phyloP scores from a whole-genome alignment of 2,113 vertebrate species.

The Macquaria ambigua region DNA sequence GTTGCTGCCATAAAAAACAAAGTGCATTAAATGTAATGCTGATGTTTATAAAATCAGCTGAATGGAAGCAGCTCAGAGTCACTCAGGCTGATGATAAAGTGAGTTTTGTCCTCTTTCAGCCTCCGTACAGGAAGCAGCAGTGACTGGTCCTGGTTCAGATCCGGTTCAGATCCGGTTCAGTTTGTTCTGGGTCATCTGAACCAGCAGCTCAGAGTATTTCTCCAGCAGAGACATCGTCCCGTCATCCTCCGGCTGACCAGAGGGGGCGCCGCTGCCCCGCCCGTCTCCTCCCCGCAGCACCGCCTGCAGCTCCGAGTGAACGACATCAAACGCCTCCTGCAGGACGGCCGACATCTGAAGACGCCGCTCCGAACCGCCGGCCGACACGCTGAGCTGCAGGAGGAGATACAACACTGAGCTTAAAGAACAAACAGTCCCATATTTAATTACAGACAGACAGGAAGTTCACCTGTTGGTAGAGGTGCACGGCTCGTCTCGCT shows the following conservation, averaged over 20 bases:
- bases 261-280: constrained; percentile 50
- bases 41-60: background rate
- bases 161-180: constrained; percentile 55
- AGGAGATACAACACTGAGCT: background rate
- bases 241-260: constrained; percentile 59
- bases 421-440: background rate
- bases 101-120: background rate
- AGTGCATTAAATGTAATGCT: constrained; percentile 48
- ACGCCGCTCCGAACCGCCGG: constrained; percentile 33
- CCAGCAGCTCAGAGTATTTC: constrained; percentile 85
- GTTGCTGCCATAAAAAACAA: constrained; percentile 27
- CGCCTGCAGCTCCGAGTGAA: constrained; percentile 73
- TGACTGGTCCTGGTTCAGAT: constrained; percentile 19
- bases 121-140: background rate
- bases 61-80: background rate
- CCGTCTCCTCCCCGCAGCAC: constrained; percentile 15
- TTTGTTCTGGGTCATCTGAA: constrained; percentile 82
- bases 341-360: constrained; percentile 71
- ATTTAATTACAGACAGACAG: background rate
- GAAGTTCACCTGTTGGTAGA: constrained; percentile 71
- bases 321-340: constrained; percentile 72
- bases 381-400: constrained; percentile 70
- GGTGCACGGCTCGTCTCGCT: constrained; percentile 61
- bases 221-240: constrained; percentile 79
- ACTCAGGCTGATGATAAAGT: background rate